phyloP scores from a whole-genome alignment of 2,888 invertebrate species.

The Eristalinus aeneus region DNA sequence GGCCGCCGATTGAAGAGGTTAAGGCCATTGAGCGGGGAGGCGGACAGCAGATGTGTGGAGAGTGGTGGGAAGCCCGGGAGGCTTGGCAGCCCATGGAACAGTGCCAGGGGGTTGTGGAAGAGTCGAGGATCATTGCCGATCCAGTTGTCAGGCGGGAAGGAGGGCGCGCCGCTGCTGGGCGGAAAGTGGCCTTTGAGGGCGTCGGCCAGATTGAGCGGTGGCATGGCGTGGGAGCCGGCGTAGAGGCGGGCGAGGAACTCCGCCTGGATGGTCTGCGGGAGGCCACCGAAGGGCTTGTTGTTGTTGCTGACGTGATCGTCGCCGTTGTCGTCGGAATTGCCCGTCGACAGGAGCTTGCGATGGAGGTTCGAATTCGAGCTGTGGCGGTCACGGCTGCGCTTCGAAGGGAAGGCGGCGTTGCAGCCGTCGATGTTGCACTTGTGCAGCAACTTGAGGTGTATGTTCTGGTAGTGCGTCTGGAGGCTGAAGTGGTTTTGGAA shows the following conservation, averaged over 20 bases:
- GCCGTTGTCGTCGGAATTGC: conserved; percentile 74
- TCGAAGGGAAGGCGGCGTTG: conserved; percentile 96
- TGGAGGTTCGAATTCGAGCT: conserved; percentile 95
- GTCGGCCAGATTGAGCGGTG: conserved; percentile 84
- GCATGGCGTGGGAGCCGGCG: conserved; percentile 85
- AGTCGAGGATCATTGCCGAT: conserved; percentile 77
- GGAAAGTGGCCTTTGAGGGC: conserved; percentile 82
- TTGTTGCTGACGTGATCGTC: conserved; percentile 75
- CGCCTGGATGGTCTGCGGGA: conserved; percentile 86
- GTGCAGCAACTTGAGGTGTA: conserved; percentile 97
- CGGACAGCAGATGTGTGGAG: conserved; percentile 78
- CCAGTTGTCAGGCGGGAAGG: conserved; percentile 72
- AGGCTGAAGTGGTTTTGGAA: conserved; percentile 96
- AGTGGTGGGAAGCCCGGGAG: conserved; percentile 83
- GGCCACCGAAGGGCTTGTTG: conserved; percentile 70
- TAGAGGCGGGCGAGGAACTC: conserved; percentile 90
- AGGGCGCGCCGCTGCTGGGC: conserved; percentile 37
- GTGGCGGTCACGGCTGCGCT: conserved; percentile 94
- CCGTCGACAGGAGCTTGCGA: conserved; percentile 90
- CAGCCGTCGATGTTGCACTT: conserved; percentile 97
- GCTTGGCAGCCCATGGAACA: conserved; percentile 83
- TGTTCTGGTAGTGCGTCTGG: conserved; percentile 97
- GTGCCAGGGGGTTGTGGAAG: conserved; percentile 82
- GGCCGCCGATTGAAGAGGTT: conserved; percentile 77
- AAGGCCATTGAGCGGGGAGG: conserved; percentile 80